These are phyloP conservation scores for Chalcosyrphus nemorum DNA, from an alignment of 2,888 invertebrate genomes.

Conservation along the genomic window DNA sequence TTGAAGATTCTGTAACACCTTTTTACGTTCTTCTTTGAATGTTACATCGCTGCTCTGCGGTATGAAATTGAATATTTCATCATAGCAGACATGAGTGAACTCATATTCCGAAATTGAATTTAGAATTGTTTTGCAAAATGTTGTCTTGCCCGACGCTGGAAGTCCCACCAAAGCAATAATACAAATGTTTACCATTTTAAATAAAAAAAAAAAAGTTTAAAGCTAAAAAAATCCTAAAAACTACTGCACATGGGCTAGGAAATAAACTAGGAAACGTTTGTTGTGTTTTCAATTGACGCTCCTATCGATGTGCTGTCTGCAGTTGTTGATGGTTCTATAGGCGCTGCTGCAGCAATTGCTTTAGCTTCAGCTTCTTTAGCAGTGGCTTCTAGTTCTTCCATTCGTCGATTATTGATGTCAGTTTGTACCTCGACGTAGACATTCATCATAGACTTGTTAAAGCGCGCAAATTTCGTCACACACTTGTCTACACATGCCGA, in stretches of 20 bases:
- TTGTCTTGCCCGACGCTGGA: conserved; percentile 79
- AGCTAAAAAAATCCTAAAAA: conserved; percentile 46
- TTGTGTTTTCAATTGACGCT: neutral
- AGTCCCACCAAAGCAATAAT: conserved; percentile 78
- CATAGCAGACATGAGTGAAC: conserved; percentile 78
- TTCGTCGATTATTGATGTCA: conserved; percentile 79
- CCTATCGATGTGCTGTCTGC: conserved; percentile 18
- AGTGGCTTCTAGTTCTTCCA: conserved; percentile 78
- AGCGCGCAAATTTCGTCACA: conserved; percentile 80
- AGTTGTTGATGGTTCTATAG: conserved; percentile 19
- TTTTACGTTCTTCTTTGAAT: conserved; percentile 74
- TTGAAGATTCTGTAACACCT: conserved; percentile 73
- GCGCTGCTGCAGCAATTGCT: conserved; percentile 58
- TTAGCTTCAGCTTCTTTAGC: conserved; percentile 74
- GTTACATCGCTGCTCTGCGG: conserved; percentile 17
- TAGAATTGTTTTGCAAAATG: conserved; percentile 75
- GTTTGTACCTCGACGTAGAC: conserved; percentile 81
- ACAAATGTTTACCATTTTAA: conserved; percentile 77
- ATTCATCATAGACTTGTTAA: conserved; percentile 81
- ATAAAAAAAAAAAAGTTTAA: conserved; percentile 4
- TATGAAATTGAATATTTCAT: conserved; percentile 74
- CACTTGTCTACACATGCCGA: conserved; percentile 79
- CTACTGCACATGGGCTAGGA: neutral
- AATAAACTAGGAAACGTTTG: conserved; percentile 26
- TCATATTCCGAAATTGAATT: conserved; percentile 68